phyloP scores from a whole-genome alignment of 2,113 vertebrate species.

The Trematomus loennbergii region DNA sequence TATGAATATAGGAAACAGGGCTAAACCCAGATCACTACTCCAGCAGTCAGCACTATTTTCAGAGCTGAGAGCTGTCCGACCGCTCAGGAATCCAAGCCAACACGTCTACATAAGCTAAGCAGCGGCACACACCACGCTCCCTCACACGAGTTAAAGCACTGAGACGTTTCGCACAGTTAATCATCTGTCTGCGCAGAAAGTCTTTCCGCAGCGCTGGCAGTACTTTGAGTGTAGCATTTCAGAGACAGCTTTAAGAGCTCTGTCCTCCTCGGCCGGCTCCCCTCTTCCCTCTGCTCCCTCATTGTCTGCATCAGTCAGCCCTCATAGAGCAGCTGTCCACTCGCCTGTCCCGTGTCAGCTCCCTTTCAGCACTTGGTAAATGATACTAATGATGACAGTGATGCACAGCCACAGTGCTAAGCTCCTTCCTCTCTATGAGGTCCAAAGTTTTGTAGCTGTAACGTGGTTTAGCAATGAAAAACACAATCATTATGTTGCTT shows the following conservation, averaged over 20 bases:
- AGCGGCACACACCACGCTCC: constrained; percentile 39
- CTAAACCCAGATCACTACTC: constrained; percentile 81
- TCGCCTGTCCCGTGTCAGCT: constrained; percentile 65
- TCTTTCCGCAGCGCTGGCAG: constrained; percentile 37
- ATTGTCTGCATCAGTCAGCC: constrained; percentile 62
- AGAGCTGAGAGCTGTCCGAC: constrained; percentile 66
- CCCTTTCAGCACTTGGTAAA: constrained; percentile 63
- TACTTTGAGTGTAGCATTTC: constrained; percentile 58
- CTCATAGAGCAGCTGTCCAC: constrained; percentile 63
- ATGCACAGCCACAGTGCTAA: constrained; percentile 39
- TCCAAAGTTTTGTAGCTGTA: constrained; percentile 12
- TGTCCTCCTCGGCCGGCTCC: constrained; percentile 35
- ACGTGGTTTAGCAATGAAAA: constrained; percentile 6
- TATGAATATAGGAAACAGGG: constrained; percentile 75
- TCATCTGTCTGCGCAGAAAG: constrained; percentile 56
- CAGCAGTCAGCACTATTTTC: constrained; percentile 77
- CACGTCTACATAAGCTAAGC: constrained; percentile 65
- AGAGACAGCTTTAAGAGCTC: constrained; percentile 57
- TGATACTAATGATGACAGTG: constrained; percentile 66
- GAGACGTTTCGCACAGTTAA: constrained; percentile 68
- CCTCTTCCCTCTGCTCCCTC: constrained; percentile 41
- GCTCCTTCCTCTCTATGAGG: constrained; percentile 12
- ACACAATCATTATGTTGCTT: not conserved
- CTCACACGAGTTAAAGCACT: constrained; percentile 49
- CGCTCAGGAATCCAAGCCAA: constrained; percentile 73